Evolutionary conservation across 1,140 invertebrate genomes (phyloP).

Genomic region (Anastatus disparis): DNA sequence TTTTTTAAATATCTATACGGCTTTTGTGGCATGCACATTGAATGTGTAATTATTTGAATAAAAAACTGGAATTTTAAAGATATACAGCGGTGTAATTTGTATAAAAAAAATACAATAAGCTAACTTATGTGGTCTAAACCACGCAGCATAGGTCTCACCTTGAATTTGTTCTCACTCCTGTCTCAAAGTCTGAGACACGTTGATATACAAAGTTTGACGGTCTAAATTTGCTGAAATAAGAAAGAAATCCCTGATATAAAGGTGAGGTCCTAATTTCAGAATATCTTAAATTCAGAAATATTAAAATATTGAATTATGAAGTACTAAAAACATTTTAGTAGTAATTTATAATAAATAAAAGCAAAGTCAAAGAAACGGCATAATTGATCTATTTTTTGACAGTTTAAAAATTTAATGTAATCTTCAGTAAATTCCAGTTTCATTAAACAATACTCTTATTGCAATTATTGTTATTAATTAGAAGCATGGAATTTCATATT

Average conservation of each 20-base stretch:
- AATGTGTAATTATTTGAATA: slow-evolving; percentile 49
- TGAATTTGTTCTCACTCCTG: slow-evolving; percentile 69
- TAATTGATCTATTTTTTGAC: no score
- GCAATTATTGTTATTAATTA: no score
- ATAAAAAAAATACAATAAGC: slow-evolving; percentile 61
- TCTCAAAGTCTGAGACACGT: slow-evolving; percentile 72
- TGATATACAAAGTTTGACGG: slow-evolving; percentile 71
- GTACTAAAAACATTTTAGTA: no score
- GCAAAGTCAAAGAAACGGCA: no score
- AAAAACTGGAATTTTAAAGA: slow-evolving; percentile 33
- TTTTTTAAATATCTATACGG: slow-evolving; percentile 49
- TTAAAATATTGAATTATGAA: background rate
- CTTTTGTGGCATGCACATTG: slow-evolving; percentile 57
- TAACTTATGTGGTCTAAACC: slow-evolving; percentile 60
- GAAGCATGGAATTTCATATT: no score
- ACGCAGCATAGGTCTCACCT: slow-evolving; percentile 68
- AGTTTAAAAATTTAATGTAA: no score
- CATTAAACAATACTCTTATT: no score
- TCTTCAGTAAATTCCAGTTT: no score
- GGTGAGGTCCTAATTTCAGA: slow-evolving; percentile 42
- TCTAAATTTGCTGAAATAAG: slow-evolving; percentile 73
- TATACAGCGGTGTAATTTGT: slow-evolving; percentile 44
- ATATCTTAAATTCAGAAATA: slow-evolving; percentile 33
- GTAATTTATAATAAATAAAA: no score
- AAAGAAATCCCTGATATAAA: slow-evolving; percentile 66